phyloP scores from a whole-genome alignment of 1,140 invertebrate species.

The Drosophila auraria region DNA sequence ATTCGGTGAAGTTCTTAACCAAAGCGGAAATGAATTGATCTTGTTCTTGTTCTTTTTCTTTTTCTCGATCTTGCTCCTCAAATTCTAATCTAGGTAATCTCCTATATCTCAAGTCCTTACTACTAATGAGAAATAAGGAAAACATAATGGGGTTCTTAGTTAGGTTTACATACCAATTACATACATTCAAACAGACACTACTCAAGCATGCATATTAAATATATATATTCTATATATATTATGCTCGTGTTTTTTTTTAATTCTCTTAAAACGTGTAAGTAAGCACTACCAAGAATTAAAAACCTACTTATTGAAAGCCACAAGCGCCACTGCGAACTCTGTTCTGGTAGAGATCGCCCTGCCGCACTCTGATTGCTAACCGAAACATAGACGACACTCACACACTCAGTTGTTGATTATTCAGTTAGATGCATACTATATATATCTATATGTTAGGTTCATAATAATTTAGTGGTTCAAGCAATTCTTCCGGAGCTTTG shows the following conservation, averaged over 20 bases:
- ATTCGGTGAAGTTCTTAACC: constrained; percentile 41
- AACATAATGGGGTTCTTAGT: constrained; percentile 5
- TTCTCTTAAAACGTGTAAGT: constrained; percentile 30
- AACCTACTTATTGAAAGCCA: constrained; percentile 41
- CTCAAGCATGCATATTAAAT: constrained; percentile 59
- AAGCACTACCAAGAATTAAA: constrained; percentile 47
- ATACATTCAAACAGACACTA: constrained; percentile 65
- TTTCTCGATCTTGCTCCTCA: constrained; percentile 29
- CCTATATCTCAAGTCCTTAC: constrained; percentile 10
- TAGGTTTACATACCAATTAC: constrained; percentile 41
- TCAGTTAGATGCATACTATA: constrained; percentile 25
- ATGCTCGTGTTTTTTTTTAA: constrained; percentile 22
- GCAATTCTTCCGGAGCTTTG: constrained; percentile 37
- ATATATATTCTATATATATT: constrained; percentile 7
- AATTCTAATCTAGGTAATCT: constrained; percentile 18
- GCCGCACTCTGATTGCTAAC: constrained; percentile 8
- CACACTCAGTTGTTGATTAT: constrained; percentile 40
- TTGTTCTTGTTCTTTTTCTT: constrained; percentile 32
- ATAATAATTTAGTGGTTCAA: constrained; percentile 53
- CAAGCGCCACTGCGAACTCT: constrained; percentile 14
- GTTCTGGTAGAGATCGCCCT: constrained; percentile 6
- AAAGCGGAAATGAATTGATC: constrained; percentile 36
- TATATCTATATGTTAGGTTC: constrained; percentile 41
- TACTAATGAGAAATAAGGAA: constrained; percentile 15
- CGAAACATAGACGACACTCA: constrained; percentile 31